Evolutionary conservation across 2,113 vertebrate genomes (phyloP), one percentile per base, ranked within the genome.

Genomic region (Dendrocopos noguchii): DNA sequence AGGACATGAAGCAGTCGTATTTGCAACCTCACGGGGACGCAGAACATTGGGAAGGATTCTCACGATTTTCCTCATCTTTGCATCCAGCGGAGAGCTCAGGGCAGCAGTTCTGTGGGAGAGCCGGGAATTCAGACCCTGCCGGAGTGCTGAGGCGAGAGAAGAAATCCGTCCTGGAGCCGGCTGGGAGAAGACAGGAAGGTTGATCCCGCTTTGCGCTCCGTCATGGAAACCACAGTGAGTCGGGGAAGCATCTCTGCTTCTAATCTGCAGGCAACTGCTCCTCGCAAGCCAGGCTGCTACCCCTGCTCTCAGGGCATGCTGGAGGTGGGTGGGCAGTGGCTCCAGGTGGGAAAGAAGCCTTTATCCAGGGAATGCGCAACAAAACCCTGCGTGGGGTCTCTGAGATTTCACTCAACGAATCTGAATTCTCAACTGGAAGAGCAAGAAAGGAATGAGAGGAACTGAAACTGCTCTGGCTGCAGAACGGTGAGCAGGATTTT

Each of bases 331-430:
- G 2, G 7, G 16, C 34, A 47, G 66, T 4, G 18, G 7, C 13
- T 57, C 17, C 50, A 44, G 60, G 15, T 39, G 44, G 10, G 17
- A 27, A 31, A 36, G n/a, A 39, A 85, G 7, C 2, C 6, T 85
- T 74, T n/a, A 10, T 17, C 10, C 2, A 9, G 7, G n/a, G 12
- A 34, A 1, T 3, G 11, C 10, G 8, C 25, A 63, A 10, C 14
- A 19, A 55, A 77, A 64, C 8, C 2, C 1, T 1, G 2, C 29
- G 7, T 3, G 25, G 7, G 1, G 1, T 4, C 3, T 5, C 60
- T 15, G 33, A 80, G 19, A 27, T 31, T 57, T 72, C 25, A 16
- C 20, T 18, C 5, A 1, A 25, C 0, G 1, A 8, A 66, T 61
- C 15, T 39, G 34, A 75, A 57, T 78, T 84, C 15, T 10, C 12